These are phyloP conservation scores for Dasypus novemcinctus DNA, from an alignment of 2,113 vertebrate genomes.

Conservation along the genomic window DNA sequence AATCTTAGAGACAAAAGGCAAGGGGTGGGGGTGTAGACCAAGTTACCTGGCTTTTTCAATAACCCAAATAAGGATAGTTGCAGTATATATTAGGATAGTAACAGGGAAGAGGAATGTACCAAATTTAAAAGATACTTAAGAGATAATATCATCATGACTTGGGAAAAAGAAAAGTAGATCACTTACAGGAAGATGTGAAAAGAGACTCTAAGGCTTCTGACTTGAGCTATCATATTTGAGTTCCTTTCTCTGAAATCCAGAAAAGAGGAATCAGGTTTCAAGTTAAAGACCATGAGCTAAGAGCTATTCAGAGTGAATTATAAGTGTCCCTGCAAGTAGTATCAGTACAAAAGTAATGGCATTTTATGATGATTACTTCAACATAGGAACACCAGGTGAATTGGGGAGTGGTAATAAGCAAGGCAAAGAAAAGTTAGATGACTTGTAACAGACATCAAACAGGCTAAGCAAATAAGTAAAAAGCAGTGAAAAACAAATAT, in stretches of 20 bases:
- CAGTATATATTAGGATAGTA: background rate
- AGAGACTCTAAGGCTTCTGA: background rate
- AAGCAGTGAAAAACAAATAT: background rate
- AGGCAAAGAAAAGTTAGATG: background rate
- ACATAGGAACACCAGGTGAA: background rate
- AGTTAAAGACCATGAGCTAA: background rate
- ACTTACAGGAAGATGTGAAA: background rate
- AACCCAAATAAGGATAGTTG: background rate
- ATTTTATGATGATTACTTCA: background rate
- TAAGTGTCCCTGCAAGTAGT: background rate
- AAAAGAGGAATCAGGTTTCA: background rate
- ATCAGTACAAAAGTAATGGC: background rate
- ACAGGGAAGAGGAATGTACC: background rate
- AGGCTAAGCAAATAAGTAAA: background rate
- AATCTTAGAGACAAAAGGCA: background rate
- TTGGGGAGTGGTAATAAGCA: background rate
- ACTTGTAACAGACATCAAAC: background rate
- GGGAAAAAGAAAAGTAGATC: background rate
- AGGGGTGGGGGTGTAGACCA: background rate
- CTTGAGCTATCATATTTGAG: background rate
- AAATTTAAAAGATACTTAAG: background rate
- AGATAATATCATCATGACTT: background rate
- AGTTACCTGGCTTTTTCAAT: background rate
- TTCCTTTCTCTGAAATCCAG: background rate
- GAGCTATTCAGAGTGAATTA: background rate